Evolutionary conservation across 2,113 vertebrate genomes (phyloP).

Genomic region (Ranitomeya variabilis): DNA sequence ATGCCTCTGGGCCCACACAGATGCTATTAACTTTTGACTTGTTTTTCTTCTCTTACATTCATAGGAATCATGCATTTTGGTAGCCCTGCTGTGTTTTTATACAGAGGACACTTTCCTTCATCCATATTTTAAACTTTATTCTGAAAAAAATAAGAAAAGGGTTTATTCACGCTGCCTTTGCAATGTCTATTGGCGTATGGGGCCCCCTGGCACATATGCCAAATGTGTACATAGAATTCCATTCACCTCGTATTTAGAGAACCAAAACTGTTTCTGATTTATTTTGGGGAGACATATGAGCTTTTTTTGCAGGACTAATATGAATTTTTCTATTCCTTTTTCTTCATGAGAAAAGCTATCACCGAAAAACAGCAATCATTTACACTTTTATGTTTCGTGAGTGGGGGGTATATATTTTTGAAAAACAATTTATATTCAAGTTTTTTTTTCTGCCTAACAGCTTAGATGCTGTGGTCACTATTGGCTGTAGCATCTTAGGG

Average conservation of each 20-base stretch:
- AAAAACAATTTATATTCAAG: too few species aligned
- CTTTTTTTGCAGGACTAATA: too few species aligned
- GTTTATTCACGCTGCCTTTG: background rate
- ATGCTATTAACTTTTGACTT: conserved; percentile 23
- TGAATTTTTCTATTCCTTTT: too few species aligned
- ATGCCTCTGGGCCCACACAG: background rate
- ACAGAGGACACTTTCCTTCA: background rate
- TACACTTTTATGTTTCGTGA: too few species aligned
- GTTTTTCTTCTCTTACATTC: conserved; percentile 14
- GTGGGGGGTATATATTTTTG: too few species aligned
- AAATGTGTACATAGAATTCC: background rate
- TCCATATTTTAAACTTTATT: background rate
- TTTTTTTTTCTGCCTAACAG: too few species aligned
- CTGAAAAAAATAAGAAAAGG: background rate
- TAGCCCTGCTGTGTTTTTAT: background rate
- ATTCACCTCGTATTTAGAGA: background rate
- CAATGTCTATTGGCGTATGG: background rate
- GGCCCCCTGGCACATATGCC: background rate
- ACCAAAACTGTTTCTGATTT: too few species aligned
- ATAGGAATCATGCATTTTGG: background rate
- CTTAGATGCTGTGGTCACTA: too few species aligned
- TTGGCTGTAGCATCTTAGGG: too few species aligned
- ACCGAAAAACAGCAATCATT: too few species aligned
- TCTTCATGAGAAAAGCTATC: too few species aligned
- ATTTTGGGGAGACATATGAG: too few species aligned